Percentiles rank a stretch among this genome's conserved stretches.
Evolutionary conservation across 2,113 vertebrate genomes (phyloP).

Genomic region (Proteles cristata): DNA sequence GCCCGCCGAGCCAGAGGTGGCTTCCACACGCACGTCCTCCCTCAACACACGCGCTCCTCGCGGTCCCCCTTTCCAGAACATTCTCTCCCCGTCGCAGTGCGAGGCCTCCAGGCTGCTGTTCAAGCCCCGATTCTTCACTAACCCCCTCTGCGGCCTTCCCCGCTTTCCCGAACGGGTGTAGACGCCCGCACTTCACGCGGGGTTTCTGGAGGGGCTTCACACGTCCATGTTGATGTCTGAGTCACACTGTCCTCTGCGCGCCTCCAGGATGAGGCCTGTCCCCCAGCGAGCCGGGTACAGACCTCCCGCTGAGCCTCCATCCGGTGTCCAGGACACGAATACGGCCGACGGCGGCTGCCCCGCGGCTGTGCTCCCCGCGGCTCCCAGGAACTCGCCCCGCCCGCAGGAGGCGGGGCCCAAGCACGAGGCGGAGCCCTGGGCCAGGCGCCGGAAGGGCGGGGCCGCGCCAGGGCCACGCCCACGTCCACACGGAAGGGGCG

Average conservation of each 20-base stretch:
- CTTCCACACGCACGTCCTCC: too few relatives aligned
- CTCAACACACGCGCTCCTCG: background rate
- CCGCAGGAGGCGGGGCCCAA: too few relatives aligned
- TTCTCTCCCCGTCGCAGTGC: background rate
- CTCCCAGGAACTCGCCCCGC: too few relatives aligned
- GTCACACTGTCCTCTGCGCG: background rate
- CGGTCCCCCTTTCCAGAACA: background rate
- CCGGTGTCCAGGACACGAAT: accelerated
- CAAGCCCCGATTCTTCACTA: too few relatives aligned
- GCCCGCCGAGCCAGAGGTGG: background rate
- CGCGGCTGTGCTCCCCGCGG: too few relatives aligned
- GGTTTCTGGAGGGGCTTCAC: background rate
- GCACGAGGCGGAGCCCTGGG: too few relatives aligned
- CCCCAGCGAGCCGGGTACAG: accelerated
- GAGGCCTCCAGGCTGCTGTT: background rate
- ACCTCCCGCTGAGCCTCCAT: too few relatives aligned
- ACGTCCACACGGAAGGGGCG: too few relatives aligned
- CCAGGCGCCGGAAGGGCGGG: too few relatives aligned
- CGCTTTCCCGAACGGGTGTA: accelerated
- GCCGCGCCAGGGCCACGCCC: too few relatives aligned
- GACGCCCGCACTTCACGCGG: accelerated
- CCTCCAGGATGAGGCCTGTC: too few relatives aligned
- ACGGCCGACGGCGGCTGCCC: accelerated
- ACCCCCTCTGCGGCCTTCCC: background rate
- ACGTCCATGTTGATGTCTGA: too few relatives aligned